Evolutionary conservation across 2,888 invertebrate genomes (phyloP).

Genomic region (Sphinx pinastri): DNA sequence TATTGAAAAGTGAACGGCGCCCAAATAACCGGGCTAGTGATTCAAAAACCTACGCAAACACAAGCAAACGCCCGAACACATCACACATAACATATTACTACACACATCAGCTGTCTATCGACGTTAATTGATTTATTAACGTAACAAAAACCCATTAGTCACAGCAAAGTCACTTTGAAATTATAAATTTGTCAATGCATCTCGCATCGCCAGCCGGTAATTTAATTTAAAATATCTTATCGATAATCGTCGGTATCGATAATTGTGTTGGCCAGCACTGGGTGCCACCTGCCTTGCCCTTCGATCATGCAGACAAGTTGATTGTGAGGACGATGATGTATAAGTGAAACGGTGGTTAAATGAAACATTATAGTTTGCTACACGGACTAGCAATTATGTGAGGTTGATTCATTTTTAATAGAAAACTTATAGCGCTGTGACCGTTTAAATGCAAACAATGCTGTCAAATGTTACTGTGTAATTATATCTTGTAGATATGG

Average conservation of each 20-base stretch:
- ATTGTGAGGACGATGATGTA: slow-evolving; percentile 19
- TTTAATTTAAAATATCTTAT: slow-evolving; percentile 19
- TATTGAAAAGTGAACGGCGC: slow-evolving; percentile 20
- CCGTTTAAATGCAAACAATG: slow-evolving; percentile 9
- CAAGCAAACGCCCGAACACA: slow-evolving; percentile 13
- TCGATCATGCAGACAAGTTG: slow-evolving; percentile 28
- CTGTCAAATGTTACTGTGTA: slow-evolving; percentile 1
- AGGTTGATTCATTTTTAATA: slow-evolving; percentile 21
- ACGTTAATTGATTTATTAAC: slow-evolving; percentile 21
- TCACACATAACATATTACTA: slow-evolving; percentile 19
- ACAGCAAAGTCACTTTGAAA: slow-evolving; percentile 18
- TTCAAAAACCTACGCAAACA: slow-evolving; percentile 19
- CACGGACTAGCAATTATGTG: neutral
- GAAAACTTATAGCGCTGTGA: neutral
- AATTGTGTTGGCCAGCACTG: slow-evolving; percentile 22
- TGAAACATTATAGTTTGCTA: slow-evolving; percentile 10
- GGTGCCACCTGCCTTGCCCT: slow-evolving; percentile 21
- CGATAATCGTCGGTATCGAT: slow-evolving; percentile 22
- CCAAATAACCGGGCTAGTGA: slow-evolving; percentile 6
- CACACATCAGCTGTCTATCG: slow-evolving; percentile 23
- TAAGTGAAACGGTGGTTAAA: slow-evolving; percentile 17
- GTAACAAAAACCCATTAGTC: slow-evolving; percentile 23
- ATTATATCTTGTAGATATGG: neutral
- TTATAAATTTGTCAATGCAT: slow-evolving; percentile 22
- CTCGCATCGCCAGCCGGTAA: slow-evolving; percentile 20